These are phyloP conservation scores for Drosophila eugracilis DNA, from an alignment of 1,140 invertebrate genomes.

Conservation along the genomic window DNA sequence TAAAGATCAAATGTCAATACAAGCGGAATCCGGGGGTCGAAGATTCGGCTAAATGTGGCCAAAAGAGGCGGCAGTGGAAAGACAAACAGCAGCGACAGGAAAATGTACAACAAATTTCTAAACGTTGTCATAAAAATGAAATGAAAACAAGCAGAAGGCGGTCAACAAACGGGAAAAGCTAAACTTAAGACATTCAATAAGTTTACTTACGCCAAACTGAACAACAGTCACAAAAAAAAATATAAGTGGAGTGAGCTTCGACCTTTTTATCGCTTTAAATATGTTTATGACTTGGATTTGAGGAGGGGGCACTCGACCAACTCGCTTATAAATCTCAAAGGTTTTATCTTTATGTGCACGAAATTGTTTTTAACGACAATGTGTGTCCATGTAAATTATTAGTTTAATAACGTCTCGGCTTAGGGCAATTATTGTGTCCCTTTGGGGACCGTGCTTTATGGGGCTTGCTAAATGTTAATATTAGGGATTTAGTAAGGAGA, in stretches of 20 bases:
- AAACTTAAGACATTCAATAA: slow-evolving; percentile 83
- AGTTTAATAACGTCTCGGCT: slow-evolving; percentile 68
- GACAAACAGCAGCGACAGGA: slow-evolving; percentile 68
- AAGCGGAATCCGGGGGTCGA: slow-evolving; percentile 7
- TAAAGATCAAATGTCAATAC: slow-evolving; percentile 83
- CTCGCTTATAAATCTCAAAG: slow-evolving; percentile 64
- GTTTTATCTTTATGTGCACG: slow-evolving; percentile 53
- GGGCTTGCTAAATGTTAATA: background rate
- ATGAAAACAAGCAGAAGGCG: slow-evolving; percentile 75
- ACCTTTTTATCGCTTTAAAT: slow-evolving; percentile 82
- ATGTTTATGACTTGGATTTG: slow-evolving; percentile 55
- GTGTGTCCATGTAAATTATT: slow-evolving; percentile 76
- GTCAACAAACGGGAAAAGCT: slow-evolving; percentile 13
- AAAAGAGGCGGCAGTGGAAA: slow-evolving; percentile 59
- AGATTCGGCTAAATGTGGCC: slow-evolving; percentile 69
- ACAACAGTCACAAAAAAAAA: slow-evolving; percentile 18
- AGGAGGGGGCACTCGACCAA: background rate
- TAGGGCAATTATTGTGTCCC: slow-evolving; percentile 46
- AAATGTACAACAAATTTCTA: slow-evolving; percentile 80
- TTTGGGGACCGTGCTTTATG: slow-evolving; percentile 21
- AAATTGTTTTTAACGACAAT: slow-evolving; percentile 81
- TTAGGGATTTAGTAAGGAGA: background rate
- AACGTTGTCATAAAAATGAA: slow-evolving; percentile 83
- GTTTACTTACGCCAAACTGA: slow-evolving; percentile 59
- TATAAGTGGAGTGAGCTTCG: background rate